These are phyloP conservation scores for Xerus rutilus DNA, from an alignment of 2,797 vertebrate genomes.

Conservation along the genomic window DNA sequence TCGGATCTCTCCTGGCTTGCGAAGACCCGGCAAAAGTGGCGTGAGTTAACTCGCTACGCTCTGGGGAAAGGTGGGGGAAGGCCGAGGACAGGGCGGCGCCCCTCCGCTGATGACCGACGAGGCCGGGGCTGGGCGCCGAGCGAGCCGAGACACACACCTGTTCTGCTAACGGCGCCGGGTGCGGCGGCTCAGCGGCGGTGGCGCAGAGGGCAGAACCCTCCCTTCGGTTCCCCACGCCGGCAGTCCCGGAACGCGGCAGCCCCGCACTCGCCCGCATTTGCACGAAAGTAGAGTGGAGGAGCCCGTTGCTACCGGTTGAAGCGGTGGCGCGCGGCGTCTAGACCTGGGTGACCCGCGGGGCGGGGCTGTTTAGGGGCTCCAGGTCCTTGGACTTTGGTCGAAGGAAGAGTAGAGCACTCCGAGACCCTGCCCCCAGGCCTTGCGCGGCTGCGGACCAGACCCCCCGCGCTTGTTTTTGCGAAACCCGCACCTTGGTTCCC, in stretches of 20 bases:
- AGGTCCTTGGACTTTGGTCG: slow-evolving; percentile 58
- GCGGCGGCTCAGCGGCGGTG: background rate
- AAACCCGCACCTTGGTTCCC: background rate
- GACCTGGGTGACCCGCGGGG: slow-evolving; percentile 69
- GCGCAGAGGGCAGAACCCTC: background rate
- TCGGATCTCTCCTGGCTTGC: slow-evolving; percentile 17
- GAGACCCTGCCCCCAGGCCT: background rate
- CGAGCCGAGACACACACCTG: slow-evolving; percentile 76
- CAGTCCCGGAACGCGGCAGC: background rate
- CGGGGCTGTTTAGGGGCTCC: slow-evolving; percentile 55
- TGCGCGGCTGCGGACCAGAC: background rate
- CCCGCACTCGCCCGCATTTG: background rate
- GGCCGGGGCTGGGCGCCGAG: background rate
- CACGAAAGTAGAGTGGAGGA: slow-evolving; percentile 60
- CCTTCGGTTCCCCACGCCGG: slow-evolving; percentile 61
- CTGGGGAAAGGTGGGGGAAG: slow-evolving; percentile 36
- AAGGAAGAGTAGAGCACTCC: slow-evolving; percentile 1
- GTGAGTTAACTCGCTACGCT: background rate
- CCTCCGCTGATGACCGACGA: background rate
- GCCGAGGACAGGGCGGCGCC: slow-evolving; percentile 45
- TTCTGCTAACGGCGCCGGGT: slow-evolving; percentile 41
- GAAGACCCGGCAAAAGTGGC: slow-evolving; percentile 26
- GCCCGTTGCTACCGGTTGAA: slow-evolving; percentile 37
- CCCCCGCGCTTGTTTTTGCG: background rate
- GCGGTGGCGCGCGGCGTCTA: background rate